These are phyloP conservation scores for Carcina quercana DNA, from an alignment of 2,888 invertebrate genomes.

Conservation along the genomic window DNA sequence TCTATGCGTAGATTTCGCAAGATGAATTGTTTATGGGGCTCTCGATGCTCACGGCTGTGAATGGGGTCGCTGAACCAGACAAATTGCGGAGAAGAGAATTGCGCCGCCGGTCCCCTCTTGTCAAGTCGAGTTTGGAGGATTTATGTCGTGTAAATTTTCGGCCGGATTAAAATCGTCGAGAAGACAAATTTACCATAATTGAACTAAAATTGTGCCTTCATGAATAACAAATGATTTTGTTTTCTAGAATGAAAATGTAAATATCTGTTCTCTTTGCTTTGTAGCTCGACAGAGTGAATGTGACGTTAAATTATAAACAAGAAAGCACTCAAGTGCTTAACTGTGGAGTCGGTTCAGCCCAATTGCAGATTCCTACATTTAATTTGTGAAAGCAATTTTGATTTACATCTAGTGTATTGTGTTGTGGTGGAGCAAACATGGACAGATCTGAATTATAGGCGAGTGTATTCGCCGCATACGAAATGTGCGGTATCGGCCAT, in stretches of 20 bases:
- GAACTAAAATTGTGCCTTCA: conserved; percentile 37
- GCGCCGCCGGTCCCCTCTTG: conserved; percentile 36
- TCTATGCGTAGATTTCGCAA: conserved; percentile 38
- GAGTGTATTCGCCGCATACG: conserved; percentile 47
- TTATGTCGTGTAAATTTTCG: conserved; percentile 22
- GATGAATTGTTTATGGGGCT: conserved; percentile 50
- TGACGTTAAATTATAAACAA: neutral
- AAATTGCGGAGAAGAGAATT: conserved; percentile 44
- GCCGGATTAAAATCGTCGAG: conserved; percentile 3
- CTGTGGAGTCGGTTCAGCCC: neutral
- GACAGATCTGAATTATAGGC: conserved; percentile 44
- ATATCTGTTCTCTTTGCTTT: neutral
- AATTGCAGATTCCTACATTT: neutral
- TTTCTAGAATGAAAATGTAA: conserved; percentile 23
- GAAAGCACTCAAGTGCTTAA: neutral
- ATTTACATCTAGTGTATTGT: conserved; percentile 29
- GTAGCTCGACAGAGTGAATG: conserved; percentile 19
- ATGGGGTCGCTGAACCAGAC: conserved; percentile 55
- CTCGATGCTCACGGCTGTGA: conserved; percentile 31
- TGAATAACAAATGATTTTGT: conserved; percentile 30
- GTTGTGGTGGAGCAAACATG: conserved; percentile 37
- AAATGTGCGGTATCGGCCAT: conserved; percentile 48
- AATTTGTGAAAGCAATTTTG: conserved; percentile 22
- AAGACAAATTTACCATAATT: conserved; percentile 33
- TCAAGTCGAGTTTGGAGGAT: conserved; percentile 41